Percentiles rank a stretch among this genome's conserved stretches.
These are phyloP conservation scores for Coregonus sp. DNA, from an alignment of 2,797 vertebrate species.

Conservation along the genomic window DNA sequence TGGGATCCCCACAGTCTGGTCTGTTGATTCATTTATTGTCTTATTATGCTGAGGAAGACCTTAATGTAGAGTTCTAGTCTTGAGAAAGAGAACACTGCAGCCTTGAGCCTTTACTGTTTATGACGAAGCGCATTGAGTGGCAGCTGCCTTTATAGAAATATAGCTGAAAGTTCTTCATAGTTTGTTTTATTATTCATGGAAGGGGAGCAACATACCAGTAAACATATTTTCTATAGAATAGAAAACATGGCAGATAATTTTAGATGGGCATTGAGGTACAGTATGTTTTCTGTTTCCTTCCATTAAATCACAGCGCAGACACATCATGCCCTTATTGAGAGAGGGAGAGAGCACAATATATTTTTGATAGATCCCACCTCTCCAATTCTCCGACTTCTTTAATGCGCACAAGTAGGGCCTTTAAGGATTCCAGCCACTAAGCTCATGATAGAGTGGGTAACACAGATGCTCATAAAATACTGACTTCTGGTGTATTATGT, in stretches of 20 bases:
- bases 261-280: not conserved
- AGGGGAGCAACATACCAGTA: not conserved
- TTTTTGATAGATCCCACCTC: too few relatives aligned
- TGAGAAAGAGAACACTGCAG: not conserved
- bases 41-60: slow-evolving; percentile 1
- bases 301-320: not conserved
- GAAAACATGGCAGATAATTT: not conserved
- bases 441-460: not conserved
- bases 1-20: slow-evolving; percentile 46
- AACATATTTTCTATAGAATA: not conserved
- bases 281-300: not conserved
- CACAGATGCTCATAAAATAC: not conserved
- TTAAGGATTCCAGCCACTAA: not conserved
- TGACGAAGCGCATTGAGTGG: not conserved
- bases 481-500: not conserved
- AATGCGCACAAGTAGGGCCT: too few relatives aligned
- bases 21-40: not conserved
- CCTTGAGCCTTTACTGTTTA: slow-evolving; percentile 5
- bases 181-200: too few relatives aligned
- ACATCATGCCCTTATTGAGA: not conserved
- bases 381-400: too few relatives aligned
- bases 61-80: not conserved
- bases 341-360: too few relatives aligned
- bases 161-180: too few relatives aligned
- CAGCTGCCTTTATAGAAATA: too few relatives aligned